Conservation (phyloP, 2,888 invertebrate genomes). For the Scrobipalpa atriplicella region DNA sequence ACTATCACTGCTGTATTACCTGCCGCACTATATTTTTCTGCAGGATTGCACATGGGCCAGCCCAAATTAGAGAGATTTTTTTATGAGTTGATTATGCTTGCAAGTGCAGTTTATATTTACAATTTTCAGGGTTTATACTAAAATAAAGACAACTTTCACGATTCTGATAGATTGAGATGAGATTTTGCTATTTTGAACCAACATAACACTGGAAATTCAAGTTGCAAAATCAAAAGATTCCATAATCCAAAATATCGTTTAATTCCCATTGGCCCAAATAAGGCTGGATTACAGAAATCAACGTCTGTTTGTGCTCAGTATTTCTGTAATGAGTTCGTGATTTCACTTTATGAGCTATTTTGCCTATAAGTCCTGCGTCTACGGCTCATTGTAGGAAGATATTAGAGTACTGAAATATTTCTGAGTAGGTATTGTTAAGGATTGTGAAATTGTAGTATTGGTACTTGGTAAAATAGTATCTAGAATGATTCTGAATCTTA, state of each 20-base stretch:
- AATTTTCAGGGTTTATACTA: no score
- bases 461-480: no score
- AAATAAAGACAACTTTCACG: no score
- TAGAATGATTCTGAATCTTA: no score
- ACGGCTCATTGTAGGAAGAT: conserved; percentile 22
- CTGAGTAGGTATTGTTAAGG: conserved; percentile 21
- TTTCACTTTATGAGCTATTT: conserved; percentile 47
- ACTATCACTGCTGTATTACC: no score
- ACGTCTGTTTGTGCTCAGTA: conserved; percentile 46
- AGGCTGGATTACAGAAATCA: conserved; percentile 36
- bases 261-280: conserved; percentile 12
- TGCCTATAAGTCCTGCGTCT: conserved; percentile 8
- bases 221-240: neutral
- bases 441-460: neutral
- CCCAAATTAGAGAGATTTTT: no score
- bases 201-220: neutral
- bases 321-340: conserved; percentile 59
- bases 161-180: no score
- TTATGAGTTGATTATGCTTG: no score
- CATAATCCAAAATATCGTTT: neutral
- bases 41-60: no score
- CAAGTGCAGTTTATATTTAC: no score
- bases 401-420: conserved; percentile 26
- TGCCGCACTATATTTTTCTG: no score
- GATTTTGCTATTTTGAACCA: no score